Base-by-base conservation (phyloP, 2,888 invertebrate species). In the Leptinotarsa haldemani region DNA sequence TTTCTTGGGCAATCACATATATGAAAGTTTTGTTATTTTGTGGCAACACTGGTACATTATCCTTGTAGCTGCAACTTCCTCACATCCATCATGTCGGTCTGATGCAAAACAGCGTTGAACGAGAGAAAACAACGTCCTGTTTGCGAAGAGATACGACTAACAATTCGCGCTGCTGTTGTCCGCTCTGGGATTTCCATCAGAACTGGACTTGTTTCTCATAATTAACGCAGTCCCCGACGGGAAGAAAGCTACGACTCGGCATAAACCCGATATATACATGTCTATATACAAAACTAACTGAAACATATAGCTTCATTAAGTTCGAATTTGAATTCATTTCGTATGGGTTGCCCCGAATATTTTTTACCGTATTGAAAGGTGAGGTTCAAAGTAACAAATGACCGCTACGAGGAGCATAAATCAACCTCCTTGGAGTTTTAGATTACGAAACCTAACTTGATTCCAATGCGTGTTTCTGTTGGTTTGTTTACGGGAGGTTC, bases 181-280 rank as follows among this genome's bases (percentile, higher is more conserved):
- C 83, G 82, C 84, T 77, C 48, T 74, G 84, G 84, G 84, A 84
- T 79, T 82, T 80, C 80, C 84, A 84, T 85, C 85, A 83, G 81
- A 82, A 80, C 84, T 80, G 86, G 89, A 89, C 90, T 90, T 90
- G 91, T 91, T 89, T 89, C 90, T 90, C 88, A 86, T 91, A 91
- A 91, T 91, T 91, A 91, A 91, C 90, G 87, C 88, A 82, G 84
- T 80, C 87, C 90, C 91, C 90, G 89, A 83, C 83, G 79, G 77
- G 74, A 82, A 83, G 74, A 74, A 82, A 82, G 83, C 83, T 84
- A 63, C 66, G 78, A 77, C 74, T 77, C 66, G 65, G 73, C 67
- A 74, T 71, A 74, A 73, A 74, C 74, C 75, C 77, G 22, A 71
- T 75, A 74, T 72, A 69, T 69, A 61, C 20, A 80, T 80, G 84